Base-by-base conservation (phyloP, 2,888 invertebrate genomes). In the Hyposoter dolosus region DNA sequence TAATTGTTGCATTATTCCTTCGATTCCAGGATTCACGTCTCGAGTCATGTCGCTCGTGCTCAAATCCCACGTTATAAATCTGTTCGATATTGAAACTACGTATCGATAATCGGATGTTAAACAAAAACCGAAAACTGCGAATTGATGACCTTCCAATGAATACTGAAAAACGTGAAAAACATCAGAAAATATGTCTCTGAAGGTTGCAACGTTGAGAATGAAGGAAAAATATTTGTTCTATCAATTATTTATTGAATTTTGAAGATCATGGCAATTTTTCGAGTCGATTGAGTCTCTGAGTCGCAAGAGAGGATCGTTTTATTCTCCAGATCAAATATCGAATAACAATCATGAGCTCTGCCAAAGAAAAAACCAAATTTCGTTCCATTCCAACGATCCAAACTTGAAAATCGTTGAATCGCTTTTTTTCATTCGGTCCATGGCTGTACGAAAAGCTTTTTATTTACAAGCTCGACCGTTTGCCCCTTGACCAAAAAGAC, bases 121-220 rank as follows among this genome's bases (percentile, higher is more conserved):
- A 15, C 97, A 97, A 93, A 98, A 98, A 1, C 97, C 98, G 94
- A 99, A 99, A 0, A 99, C 98, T 0, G 99, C 99, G 93, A 99
- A 99, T 92, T 98, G 99, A 94, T 99, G 99, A 0, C 99, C 99
- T 95, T 99, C 99, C 66, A 99, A 94, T 0, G 99, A 99, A 93
- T 99, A 99, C 97, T 98, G 94, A 7, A 95, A 95, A 68, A 23
- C 35, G 47, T 63, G 15, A n/a, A 81, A 84, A 83, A 81, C 75
- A 40, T 40, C 10, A 1, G 10, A 40, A 0, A 10, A 10, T 28
- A 28, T 28, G 28, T 28, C 28, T 28, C 28, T 28, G 28, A 28
- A 3, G 28, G 28, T 28, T 28, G 28, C 28, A 28, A 28, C 28
- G 28, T 28, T 28, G 28, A 28, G 28, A 28, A 1, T 28, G 1